Percentiles rank a stretch among this genome's conserved stretches.
Evolutionary conservation across 2,888 invertebrate species (phyloP).

Genomic region (Papilio elwesi): DNA sequence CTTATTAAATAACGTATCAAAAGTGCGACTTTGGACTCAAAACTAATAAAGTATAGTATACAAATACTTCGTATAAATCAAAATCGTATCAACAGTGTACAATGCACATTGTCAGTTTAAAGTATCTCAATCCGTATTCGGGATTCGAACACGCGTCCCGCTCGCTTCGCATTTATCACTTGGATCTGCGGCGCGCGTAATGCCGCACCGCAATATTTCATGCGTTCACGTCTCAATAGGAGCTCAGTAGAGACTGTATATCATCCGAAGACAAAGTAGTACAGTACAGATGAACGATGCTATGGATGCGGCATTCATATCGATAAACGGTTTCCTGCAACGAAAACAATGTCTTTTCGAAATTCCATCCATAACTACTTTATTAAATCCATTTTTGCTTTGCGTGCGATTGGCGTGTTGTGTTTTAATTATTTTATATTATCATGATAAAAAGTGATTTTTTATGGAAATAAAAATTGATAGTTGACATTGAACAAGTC

Average conservation of each 20-base stretch:
- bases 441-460: too few species aligned
- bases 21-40: too few species aligned
- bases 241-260: constrained; percentile 55
- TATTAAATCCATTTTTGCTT: too few species aligned
- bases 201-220: constrained; percentile 65
- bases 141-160: constrained; percentile 55
- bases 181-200: constrained; percentile 61
- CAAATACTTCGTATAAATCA: constrained; percentile 40
- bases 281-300: constrained; percentile 33
- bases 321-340: too few species aligned
- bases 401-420: too few species aligned
- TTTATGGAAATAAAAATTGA: too few species aligned
- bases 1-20: too few species aligned
- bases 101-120: constrained; percentile 49
- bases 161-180: constrained; percentile 73
- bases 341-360: too few species aligned
- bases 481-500: not conserved
- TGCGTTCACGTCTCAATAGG: constrained; percentile 69
- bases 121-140: constrained; percentile 55
- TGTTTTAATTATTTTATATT: too few species aligned
- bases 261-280: constrained; percentile 52
- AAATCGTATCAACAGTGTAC: constrained; percentile 41
- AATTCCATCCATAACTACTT: too few species aligned
- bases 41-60: not conserved
- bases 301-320: constrained; percentile 40